These are phyloP conservation scores for Lymantria dispar DNA, from an alignment of 2,888 invertebrate genomes.

Conservation along the genomic window DNA sequence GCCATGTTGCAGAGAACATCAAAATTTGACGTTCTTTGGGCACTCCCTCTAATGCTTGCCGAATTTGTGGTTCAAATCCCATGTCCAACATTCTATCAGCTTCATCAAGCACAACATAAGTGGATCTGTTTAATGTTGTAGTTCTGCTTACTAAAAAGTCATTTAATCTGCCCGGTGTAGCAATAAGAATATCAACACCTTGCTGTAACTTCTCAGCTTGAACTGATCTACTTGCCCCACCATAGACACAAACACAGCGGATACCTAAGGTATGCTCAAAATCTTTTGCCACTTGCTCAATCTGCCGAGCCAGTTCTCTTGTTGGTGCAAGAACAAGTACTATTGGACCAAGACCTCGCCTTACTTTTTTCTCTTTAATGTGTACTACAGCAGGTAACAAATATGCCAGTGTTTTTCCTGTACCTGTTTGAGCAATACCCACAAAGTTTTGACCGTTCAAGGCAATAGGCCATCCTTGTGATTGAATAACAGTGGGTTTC, in stretches of 20 bases:
- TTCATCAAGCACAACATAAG: conserved; percentile 93
- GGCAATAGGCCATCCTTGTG: conserved; percentile 92
- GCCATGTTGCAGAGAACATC: conserved; percentile 99
- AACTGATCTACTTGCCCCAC: conserved; percentile 89
- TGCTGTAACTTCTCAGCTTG: conserved; percentile 85
- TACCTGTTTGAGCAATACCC: conserved; percentile 92
- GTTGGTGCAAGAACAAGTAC: conserved; percentile 91
- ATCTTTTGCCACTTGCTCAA: conserved; percentile 89
- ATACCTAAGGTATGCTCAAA: conserved; percentile 88
- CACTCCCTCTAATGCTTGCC: conserved; percentile 94
- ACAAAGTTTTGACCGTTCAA: conserved; percentile 91
- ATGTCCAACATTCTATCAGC: conserved; percentile 98
- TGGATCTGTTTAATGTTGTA: conserved; percentile 87
- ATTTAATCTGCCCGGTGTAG: conserved; percentile 93
- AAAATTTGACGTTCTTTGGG: conserved; percentile 95
- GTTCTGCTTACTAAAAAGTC: conserved; percentile 89
- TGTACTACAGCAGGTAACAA: conserved; percentile 92
- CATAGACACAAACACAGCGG: conserved; percentile 92
- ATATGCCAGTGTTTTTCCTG: conserved; percentile 90
- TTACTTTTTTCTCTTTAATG: conserved; percentile 88
- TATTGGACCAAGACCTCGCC: conserved; percentile 90
- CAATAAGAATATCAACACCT: conserved; percentile 93
- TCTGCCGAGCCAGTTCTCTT: conserved; percentile 89
- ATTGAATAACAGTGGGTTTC: conserved; percentile 91
- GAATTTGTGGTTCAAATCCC: conserved; percentile 98